A percentile compares a stretch with the other conserved stretches of the same genome.
Conservation (phyloP, 2,113 vertebrate species). For the Poicephalus gulielmi region DNA sequence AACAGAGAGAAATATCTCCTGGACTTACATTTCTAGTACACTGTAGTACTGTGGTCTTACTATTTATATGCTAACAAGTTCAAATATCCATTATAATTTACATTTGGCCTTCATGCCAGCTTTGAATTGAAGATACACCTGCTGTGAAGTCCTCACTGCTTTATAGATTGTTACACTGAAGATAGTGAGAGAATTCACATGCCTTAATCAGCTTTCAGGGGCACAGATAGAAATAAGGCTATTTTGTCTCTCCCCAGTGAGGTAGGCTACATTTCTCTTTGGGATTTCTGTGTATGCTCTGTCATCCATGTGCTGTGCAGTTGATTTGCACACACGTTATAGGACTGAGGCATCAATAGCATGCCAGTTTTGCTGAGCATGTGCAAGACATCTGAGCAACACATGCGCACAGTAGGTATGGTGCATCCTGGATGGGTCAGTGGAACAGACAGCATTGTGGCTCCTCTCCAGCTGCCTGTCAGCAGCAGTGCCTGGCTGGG, state of each 20-base stretch:
- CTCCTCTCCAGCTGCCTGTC: background rate
- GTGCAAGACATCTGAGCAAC: constrained; percentile 38
- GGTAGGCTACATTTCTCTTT: background rate
- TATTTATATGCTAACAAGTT: background rate
- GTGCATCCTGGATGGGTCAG: background rate
- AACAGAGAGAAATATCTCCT: background rate
- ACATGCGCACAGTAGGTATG: background rate
- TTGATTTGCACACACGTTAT: rapidly evolving
- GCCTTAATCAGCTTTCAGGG: background rate
- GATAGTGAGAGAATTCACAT: background rate
- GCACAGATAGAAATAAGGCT: background rate
- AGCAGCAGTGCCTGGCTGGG: background rate
- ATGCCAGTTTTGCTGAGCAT: background rate
- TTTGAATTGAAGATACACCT: background rate
- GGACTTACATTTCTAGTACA: background rate
- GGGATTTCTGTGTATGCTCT: background rate
- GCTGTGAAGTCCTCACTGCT: background rate
- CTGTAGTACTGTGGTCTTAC: background rate
- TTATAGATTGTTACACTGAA: background rate
- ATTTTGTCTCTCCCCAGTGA: background rate
- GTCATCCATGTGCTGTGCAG: background rate
- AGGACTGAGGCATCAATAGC: background rate
- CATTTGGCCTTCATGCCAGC: background rate
- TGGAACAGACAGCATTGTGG: background rate
- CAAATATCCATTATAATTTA: background rate